Conservation (phyloP, 2,888 invertebrate species). For the Coecobrya sp. region DNA sequence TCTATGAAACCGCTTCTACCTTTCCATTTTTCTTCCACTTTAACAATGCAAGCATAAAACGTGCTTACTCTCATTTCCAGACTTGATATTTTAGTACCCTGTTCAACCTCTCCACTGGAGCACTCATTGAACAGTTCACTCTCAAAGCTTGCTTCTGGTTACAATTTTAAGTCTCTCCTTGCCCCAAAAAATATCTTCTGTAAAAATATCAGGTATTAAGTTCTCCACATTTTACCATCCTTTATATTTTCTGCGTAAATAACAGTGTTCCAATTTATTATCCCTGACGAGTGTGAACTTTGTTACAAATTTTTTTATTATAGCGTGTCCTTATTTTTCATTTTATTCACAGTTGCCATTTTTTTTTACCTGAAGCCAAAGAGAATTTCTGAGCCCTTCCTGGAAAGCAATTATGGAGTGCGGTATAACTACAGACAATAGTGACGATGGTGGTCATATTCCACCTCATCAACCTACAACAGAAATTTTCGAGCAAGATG, state of each 20-base stretch:
- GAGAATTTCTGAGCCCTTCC: background rate
- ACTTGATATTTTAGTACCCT: background rate
- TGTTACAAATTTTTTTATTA: too few relatives aligned
- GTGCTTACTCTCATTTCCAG: background rate
- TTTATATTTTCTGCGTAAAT: too few relatives aligned
- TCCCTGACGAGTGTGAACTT: too few relatives aligned
- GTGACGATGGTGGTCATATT: background rate
- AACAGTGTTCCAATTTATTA: too few relatives aligned
- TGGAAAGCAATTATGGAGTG: slow-evolving; percentile 60
- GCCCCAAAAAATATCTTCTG: too few relatives aligned
- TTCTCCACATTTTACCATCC: too few relatives aligned
- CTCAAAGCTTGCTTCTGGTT: background rate
- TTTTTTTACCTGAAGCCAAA: background rate
- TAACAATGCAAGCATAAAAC: too few relatives aligned
- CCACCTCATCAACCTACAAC: background rate
- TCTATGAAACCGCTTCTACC: too few relatives aligned
- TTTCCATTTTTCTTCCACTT: too few relatives aligned
- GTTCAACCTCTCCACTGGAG: background rate
- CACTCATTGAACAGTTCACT: background rate
- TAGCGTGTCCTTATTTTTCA: too few relatives aligned
- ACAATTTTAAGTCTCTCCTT: background rate
- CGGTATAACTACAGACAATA: background rate
- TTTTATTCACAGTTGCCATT: too few relatives aligned
- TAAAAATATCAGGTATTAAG: too few relatives aligned
- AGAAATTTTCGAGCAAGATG: background rate